Evolutionary conservation across 1,140 invertebrate genomes (phyloP).

Genomic region (Zelostemma sp.): DNA sequence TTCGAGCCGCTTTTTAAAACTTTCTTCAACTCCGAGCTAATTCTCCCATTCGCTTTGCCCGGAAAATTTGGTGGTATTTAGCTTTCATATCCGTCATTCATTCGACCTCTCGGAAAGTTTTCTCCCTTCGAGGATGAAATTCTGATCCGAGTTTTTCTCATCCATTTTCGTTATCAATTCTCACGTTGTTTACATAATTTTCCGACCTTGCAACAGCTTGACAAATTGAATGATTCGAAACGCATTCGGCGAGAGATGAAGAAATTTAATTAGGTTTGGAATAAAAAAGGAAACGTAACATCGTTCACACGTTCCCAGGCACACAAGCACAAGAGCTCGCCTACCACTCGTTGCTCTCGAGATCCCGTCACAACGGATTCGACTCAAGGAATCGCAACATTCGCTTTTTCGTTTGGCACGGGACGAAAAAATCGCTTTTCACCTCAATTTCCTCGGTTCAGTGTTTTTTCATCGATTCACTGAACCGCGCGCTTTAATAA

Average conservation of each 20-base stretch:
- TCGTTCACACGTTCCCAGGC: conserved; percentile 1
- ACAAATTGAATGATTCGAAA: conserved; percentile 1
- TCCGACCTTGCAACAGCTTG: conserved; percentile 2
- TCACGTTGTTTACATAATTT: too few species aligned
- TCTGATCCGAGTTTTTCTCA: background rate
- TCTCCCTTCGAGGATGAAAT: background rate
- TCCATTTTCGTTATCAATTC: conserved; percentile 2
- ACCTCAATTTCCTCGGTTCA: too few species aligned
- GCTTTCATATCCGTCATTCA: conserved; percentile 17
- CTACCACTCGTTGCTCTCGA: conserved; percentile 2
- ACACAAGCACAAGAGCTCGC: conserved; percentile 9
- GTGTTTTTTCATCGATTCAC: too few species aligned
- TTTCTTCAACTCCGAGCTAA: conserved; percentile 33
- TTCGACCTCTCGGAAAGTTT: conserved; percentile 7
- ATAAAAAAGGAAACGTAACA: conserved; percentile 3
- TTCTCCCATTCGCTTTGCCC: conserved; percentile 20
- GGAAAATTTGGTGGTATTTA: conserved; percentile 5
- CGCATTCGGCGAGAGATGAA: conserved; percentile 7
- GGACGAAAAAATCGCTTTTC: background rate
- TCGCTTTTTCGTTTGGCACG: background rate
- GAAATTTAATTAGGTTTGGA: conserved; percentile 13
- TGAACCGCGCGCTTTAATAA: too few species aligned
- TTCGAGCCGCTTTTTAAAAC: conserved; percentile 20
- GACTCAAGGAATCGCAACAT: background rate
- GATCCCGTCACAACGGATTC: background rate